phyloP scores from a whole-genome alignment of 2,797 vertebrate genomes.

The Helostoma temminkii region DNA sequence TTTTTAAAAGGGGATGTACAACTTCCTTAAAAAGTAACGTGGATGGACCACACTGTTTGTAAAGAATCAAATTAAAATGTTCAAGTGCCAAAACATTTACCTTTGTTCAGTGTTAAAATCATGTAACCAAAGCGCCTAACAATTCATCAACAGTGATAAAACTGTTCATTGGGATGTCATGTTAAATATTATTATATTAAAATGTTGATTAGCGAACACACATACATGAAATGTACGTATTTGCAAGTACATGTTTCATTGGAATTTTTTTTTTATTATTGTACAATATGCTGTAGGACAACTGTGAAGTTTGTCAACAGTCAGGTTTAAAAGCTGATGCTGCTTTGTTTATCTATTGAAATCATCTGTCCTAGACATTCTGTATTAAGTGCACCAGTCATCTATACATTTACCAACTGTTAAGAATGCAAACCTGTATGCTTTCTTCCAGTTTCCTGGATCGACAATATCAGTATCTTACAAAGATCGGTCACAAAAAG shows the following conservation, averaged over 20 bases:
- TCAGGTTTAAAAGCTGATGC: slow-evolving; percentile 5
- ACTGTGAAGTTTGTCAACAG: slow-evolving; percentile 2
- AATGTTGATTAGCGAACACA: no score
- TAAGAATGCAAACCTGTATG: background rate
- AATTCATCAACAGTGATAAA: slow-evolving; percentile 13
- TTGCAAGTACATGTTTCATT: background rate
- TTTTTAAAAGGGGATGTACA: slow-evolving; percentile 13
- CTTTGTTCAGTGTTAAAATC: slow-evolving; percentile 4
- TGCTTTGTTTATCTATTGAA: slow-evolving; percentile 8
- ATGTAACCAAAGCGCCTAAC: slow-evolving; percentile 27
- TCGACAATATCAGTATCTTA: background rate
- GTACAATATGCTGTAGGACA: slow-evolving; percentile 8
- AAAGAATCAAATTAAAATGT: slow-evolving; percentile 22
- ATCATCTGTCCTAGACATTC: slow-evolving; percentile 2
- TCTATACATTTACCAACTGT: background rate
- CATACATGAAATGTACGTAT: no score
- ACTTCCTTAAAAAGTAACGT: slow-evolving; percentile 8
- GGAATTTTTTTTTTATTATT: slow-evolving; percentile 1
- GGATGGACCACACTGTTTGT: slow-evolving; percentile 24
- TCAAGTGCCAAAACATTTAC: slow-evolving; percentile 22
- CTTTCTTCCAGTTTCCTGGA: background rate
- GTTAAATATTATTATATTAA: no score
- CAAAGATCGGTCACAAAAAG: slow-evolving; percentile 3
- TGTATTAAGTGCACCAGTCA: background rate
- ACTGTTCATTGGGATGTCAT: slow-evolving; percentile 4